These are phyloP conservation scores for Hanleya hanleyi DNA, from an alignment of 2,888 invertebrate species.

Conservation along the genomic window DNA sequence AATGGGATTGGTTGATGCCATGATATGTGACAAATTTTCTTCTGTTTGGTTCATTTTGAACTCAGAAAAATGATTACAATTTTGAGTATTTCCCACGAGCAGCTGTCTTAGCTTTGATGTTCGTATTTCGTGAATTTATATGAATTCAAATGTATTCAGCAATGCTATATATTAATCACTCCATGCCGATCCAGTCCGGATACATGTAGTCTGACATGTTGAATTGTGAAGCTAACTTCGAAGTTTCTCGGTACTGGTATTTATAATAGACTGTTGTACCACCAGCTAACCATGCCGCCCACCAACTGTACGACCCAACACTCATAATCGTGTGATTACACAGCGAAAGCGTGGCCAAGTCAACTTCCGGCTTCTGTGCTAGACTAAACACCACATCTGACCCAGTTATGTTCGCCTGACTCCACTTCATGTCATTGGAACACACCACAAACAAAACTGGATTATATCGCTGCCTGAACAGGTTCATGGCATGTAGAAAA, in stretches of 20 bases:
- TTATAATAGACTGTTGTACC: constrained; percentile 35
- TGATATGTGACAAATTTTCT: too few species aligned
- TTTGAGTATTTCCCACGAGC: too few species aligned
- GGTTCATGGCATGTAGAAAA: constrained; percentile 36
- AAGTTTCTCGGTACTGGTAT: background rate
- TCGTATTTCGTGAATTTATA: too few species aligned
- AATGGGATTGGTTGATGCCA: too few species aligned
- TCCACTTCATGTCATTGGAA: constrained; percentile 42
- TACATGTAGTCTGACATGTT: background rate
- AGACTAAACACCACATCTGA: constrained; percentile 31
- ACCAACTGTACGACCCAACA: constrained; percentile 52
- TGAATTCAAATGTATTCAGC: background rate
- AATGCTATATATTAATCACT: background rate
- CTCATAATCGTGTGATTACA: constrained; percentile 51
- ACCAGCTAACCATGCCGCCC: constrained; percentile 15
- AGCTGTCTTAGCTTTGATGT: too few species aligned
- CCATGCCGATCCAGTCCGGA: background rate
- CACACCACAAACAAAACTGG: constrained; percentile 41
- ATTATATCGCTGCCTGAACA: constrained; percentile 30
- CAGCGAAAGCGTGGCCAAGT: constrained; percentile 43
- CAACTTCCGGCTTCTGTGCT: constrained; percentile 33
- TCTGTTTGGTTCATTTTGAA: too few species aligned
- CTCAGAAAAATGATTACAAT: too few species aligned
- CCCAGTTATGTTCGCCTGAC: constrained; percentile 30
- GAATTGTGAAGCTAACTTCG: too few species aligned